A percentile compares a stretch with the other conserved stretches of the same genome.
phyloP scores from a whole-genome alignment of 2,113 vertebrate species.

The Carollia perspicillata region DNA sequence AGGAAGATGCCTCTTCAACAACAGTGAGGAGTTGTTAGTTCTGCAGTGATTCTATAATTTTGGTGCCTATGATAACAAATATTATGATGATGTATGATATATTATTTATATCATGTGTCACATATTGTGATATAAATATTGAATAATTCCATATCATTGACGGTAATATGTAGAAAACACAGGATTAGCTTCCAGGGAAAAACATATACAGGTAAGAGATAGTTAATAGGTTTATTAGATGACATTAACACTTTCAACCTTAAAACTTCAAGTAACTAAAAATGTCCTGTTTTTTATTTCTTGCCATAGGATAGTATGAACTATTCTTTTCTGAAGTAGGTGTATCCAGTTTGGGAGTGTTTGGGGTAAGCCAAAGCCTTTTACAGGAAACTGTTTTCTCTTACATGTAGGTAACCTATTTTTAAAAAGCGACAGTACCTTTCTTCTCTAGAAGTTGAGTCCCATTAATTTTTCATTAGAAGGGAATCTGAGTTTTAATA shows the following conservation, averaged over 20 bases:
- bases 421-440: background rate
- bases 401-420: background rate
- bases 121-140: background rate
- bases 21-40: background rate
- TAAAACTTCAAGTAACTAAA: background rate
- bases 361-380: conserved; percentile 7
- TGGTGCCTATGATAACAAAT: background rate
- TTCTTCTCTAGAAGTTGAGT: conserved; percentile 64
- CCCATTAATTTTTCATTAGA: conserved; percentile 72
- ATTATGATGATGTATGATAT: background rate
- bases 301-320: background rate
- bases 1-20: background rate
- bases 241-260: background rate
- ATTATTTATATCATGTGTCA: background rate
- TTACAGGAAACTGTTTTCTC: background rate
- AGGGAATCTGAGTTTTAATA: conserved; percentile 69
- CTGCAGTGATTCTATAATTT: background rate
- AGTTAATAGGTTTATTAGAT: background rate
- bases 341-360: background rate
- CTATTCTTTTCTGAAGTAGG: background rate
- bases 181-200: background rate
- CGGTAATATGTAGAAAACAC: background rate
- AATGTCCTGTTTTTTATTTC: background rate
- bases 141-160: background rate
- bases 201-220: background rate